Evolutionary conservation across 2,113 vertebrate genomes (phyloP), one percentile per base, ranked within the genome.

Genomic region (Lagenorhynchus albirostris): DNA sequence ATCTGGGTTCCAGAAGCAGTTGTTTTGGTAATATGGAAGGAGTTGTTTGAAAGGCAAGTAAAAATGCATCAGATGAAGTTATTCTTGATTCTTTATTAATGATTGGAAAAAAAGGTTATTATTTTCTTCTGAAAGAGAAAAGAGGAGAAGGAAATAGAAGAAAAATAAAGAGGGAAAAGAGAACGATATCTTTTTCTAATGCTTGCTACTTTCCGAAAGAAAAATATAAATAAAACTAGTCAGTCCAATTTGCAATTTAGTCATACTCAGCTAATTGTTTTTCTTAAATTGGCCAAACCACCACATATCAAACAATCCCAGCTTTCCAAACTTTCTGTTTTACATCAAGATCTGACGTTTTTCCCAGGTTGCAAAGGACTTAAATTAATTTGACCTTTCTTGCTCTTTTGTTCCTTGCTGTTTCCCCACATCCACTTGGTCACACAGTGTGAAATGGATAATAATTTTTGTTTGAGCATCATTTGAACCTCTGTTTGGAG

Each of bases 401-500:
- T 96, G 33, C 8, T 13, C 2, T 97, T 96, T 90, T 82, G 29
- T 26, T 6, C 1, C 3, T 77, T n/a, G 25, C 8, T 79, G 55
- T 84, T 50, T 96, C 71, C 38, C 29, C 20, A 8, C 31, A 14
- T 92, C 67, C 47, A 60, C 41, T 95, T 50, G n/a, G 68, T 23
- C 44, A 25, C 10, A 14, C 8, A 82, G 8, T 60, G 62, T 91
- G 68, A 26, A 95, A 68, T 81, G n/a, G 7, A 77, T 4, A 4
- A 2, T 88, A 68, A 62, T 38, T 93, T 68, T 81, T 90, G 85
- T 73, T 76, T 79, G 77, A 84, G 38, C 17, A 6, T 50, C 77
- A 29, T 63, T 97, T 92, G 89, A 81, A 67, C 77, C 20, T 97
- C 96, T 77, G 82, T 9, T 1, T 47, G 15, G 47, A 88, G 6